Evolutionary conservation across 2,113 vertebrate species (phyloP), one percentile per base, ranked within the genome.

Genomic region (Rattus rattus): DNA sequence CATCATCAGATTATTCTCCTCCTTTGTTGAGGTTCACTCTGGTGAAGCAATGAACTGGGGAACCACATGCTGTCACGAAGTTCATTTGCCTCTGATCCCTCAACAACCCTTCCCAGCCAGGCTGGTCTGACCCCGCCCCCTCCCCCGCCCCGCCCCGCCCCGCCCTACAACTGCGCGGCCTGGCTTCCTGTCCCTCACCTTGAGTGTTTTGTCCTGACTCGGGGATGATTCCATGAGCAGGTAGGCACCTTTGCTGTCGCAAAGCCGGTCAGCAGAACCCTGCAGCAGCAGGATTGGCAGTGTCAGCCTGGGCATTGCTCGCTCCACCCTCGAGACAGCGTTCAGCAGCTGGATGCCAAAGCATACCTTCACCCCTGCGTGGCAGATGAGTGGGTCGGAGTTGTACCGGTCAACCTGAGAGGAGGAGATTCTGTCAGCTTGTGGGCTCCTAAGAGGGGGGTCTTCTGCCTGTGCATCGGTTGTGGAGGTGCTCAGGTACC

Each of bases 271-370:
- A 0, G 97, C 98, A 0, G 99, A 99, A 14, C 99, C 99, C 3
- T 99, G 99, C 52, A 99, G 99, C 98, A 99, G 98, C 96, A 99
- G 96, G 98, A 99, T 98, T n/a, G 99, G 99, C 98, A 99, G 98
- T 30, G 97, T 98, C 98, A 99, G 98, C 98, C 98, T 98, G 20
- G 99, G 99, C 88, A 99, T 97, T 28, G 98, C 99, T 70, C 98
- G 98, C 97, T 99, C 99, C 1, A 99, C 99, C 91, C 99, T 98
- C 0, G 98, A 97, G 0, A 99, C 97, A 0, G 99, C 99, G 0
- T 98, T 98, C 98, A 99, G 99, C 96, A 99, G 81, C 96, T 99
- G 99, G 96, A 99, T 98, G 96, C 98, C 99, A 0, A 99, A 99
- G 14, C 99, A 99, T 24, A 99, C 98, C 28, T 99, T 99, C 87